Base-by-base conservation (phyloP, 2,888 invertebrate species). In the Deroplatys truncata region DNA sequence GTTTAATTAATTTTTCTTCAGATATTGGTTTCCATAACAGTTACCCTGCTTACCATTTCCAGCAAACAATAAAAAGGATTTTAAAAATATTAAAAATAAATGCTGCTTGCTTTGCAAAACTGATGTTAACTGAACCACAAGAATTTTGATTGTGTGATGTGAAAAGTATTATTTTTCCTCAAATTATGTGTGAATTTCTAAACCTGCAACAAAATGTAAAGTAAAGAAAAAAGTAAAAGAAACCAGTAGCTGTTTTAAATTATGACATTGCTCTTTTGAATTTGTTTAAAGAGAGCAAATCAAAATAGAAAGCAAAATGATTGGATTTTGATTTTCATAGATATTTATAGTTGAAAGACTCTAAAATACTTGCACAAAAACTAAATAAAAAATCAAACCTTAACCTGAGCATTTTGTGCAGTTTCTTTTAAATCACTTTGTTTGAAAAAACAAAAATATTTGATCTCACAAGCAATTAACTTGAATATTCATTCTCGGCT, bases 141-240 rank as follows among this genome's bases (percentile, higher is more conserved):
- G 15, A 86, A 56, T 86, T 86, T 86, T 86, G 56, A 29, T 86
- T 86, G 86, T 86, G 86, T 86, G 86, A 82, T 82, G 86, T 86
- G 82, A 86, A 72, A 82, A 86, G 29, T 29, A 49, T 86, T 82
- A 82, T 82, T 86, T 82, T 7, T 72, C 82, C 35, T 82, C 20
- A 72, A 86, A 72, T 86, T 86, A 35, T 86, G 86, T 86, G 86
- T 86, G 86, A 20, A 31, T 28, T 72, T 72, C 56, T 72, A 72
- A 72, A 72, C 56, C 56, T 72, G 56, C 56, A 72, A 72, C 56
- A 72, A 72, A 72, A 72, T 72, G 56, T 72, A 72, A 72, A 25
- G 25, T 72, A 72, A 72, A 72, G 20, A 72, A 56, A 56, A 15
- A 72, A 20, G 4, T 72, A 72, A 72, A 72, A 20, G 25, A 72